Base-by-base conservation (phyloP, 2,888 invertebrate genomes). In the Pharmacophagus antenor region DNA sequence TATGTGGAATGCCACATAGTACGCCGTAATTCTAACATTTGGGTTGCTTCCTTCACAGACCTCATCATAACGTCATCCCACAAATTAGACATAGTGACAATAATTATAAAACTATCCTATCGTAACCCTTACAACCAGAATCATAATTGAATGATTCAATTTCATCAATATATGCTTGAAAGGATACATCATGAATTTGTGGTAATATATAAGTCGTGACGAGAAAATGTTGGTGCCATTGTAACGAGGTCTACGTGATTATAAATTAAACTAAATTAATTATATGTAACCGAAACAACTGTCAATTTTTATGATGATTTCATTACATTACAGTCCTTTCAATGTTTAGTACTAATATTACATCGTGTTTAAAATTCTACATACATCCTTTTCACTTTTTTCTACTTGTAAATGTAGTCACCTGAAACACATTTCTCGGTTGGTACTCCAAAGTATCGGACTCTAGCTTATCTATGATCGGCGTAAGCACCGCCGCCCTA, bases 381-480 rank as follows among this genome's bases (percentile, higher is more conserved):
- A 15, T 37, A 37, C 37, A 1, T 37, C 2, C 0, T 1, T 8
- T 2, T 37, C 37, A 37, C 15, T n/a, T 22, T 2, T 47, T 17
- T 48, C 48, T 17, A 53, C 23, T 4, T 42, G 17, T 21, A 54
- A 31, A 22, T 37, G n/a, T 50, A 21, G 18, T 68, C 70, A 84
- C 85, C 85, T 85, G 76, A 47, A 82, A 76, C 2, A 18, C 12
- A 21, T 68, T 53, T 15, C 78, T 82, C 0, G 68, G 37, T 18
- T 76, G 60, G 56, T 80, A 87, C 50, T 62, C 18, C 3, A 98
- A 88, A 5, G 93, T 94, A 64, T 93, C 91, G 64, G 95, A 65
- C 76, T 95, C 95, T 67, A 99, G 96, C 41, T 96, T 94, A 86
- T 99, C 99, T 66, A 99, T 99, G 61, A 98, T 95, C 1, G 99